These are phyloP conservation scores for Zaprionus gabonicus DNA, from an alignment of 1,140 invertebrate species.

Conservation along the genomic window DNA sequence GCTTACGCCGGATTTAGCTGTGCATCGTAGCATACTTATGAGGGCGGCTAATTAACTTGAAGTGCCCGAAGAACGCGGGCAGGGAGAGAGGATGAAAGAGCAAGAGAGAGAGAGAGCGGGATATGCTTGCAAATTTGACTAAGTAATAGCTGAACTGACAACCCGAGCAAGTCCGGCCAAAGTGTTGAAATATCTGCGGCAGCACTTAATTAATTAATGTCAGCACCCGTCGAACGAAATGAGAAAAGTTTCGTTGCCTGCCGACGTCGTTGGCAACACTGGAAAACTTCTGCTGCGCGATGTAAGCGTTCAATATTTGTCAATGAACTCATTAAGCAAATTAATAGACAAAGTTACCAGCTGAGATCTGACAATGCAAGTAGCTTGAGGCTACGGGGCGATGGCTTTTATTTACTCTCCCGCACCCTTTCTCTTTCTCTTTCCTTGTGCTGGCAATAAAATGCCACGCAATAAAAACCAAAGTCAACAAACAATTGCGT, in stretches of 20 bases:
- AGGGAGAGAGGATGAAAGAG: background rate
- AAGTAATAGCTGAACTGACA: constrained; percentile 66
- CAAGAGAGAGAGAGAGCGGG: background rate
- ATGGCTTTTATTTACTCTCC: constrained; percentile 27
- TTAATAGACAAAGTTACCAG: constrained; percentile 82
- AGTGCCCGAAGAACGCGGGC: constrained; percentile 50
- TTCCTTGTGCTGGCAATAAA: constrained; percentile 62
- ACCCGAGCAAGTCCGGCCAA: constrained; percentile 54
- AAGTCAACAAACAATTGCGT: constrained; percentile 80
- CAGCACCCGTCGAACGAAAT: constrained; percentile 69
- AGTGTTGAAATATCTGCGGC: constrained; percentile 78
- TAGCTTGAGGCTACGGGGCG: background rate
- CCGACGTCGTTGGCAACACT: background rate
- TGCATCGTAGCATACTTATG: constrained; percentile 64
- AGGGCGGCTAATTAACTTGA: constrained; percentile 76
- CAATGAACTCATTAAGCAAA: constrained; percentile 82
- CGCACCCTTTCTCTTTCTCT: background rate
- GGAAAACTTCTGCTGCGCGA: constrained; percentile 16
- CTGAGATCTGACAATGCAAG: constrained; percentile 61
- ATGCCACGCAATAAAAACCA: constrained; percentile 83
- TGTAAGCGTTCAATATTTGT: constrained; percentile 76
- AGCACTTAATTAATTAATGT: constrained; percentile 83
- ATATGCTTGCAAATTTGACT: constrained; percentile 55
- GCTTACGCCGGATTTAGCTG: constrained; percentile 67
- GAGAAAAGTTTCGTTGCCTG: constrained; percentile 67